These are phyloP conservation scores for Ammodytes dubius DNA, from an alignment of 2,113 vertebrate genomes.

Conservation along the genomic window DNA sequence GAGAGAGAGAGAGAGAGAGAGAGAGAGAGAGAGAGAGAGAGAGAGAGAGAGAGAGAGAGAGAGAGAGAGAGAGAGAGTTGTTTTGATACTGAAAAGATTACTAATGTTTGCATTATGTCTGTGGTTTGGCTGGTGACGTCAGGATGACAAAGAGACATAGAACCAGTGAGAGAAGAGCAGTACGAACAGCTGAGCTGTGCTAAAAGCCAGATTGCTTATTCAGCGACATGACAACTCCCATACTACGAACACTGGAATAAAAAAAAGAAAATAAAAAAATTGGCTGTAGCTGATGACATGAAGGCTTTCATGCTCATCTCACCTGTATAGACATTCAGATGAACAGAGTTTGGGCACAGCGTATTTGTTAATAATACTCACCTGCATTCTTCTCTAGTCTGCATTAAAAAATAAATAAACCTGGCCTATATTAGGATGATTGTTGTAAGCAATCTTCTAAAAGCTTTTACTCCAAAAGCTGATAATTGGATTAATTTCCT, in stretches of 20 bases:
- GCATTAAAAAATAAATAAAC: not conserved
- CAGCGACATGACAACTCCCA: conserved; percentile 34
- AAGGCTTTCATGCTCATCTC: conserved; percentile 17
- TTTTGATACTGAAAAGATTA: too few relatives aligned
- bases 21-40: too few relatives aligned
- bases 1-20: too few relatives aligned
- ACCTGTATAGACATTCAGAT: not conserved
- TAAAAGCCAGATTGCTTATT: conserved; percentile 28
- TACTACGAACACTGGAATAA: conserved; percentile 30
- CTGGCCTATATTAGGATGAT: too few relatives aligned
- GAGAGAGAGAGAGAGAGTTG: too few relatives aligned
- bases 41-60: not conserved
- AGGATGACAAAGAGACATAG: not conserved
- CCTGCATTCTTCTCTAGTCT: not conserved
- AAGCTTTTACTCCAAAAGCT: not conserved
- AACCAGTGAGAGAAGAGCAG: not conserved
- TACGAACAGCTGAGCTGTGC: conserved; percentile 16
- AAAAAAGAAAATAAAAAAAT: conserved; percentile 11
- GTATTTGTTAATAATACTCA: not conserved
- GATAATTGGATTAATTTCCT: not conserved
- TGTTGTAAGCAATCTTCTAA: not conserved
- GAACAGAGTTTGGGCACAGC: not conserved
- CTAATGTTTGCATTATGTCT: too few relatives aligned
- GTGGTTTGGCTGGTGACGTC: too few relatives aligned
- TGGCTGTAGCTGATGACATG: conserved; percentile 7